Conservation (phyloP, 1,140 invertebrate species). For the Coenobita brevimanus region DNA sequence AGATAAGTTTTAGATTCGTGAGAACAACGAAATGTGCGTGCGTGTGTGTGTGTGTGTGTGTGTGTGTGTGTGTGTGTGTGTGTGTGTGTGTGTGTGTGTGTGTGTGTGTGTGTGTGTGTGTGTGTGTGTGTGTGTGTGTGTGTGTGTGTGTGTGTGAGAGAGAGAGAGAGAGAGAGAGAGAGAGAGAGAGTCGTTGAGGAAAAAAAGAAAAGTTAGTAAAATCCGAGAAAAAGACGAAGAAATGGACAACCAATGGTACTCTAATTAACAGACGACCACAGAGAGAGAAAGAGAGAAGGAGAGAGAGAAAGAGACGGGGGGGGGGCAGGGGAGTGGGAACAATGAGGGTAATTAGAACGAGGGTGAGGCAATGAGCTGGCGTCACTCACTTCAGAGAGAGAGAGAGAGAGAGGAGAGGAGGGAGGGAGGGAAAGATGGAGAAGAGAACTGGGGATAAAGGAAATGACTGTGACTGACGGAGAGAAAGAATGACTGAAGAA, state of each 20-base stretch:
- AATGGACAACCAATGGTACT: background rate
- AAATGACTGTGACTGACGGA: background rate
- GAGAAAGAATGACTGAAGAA: background rate
- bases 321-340: background rate
- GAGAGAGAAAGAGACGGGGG: slow-evolving; percentile 8
- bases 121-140: too few relatives aligned
- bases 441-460: background rate
- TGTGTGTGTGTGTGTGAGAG: too few relatives aligned
- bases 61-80: too few relatives aligned
- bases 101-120: too few relatives aligned
- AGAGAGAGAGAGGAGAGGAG: background rate
- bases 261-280: background rate
- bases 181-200: background rate
- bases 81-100: too few relatives aligned
- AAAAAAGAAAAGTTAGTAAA: background rate
- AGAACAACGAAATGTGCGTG: too few relatives aligned
- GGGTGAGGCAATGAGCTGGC: background rate
- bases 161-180: too few relatives aligned
- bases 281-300: background rate
- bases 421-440: background rate
- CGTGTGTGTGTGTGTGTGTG: too few relatives aligned
- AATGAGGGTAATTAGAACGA: background rate
- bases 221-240: background rate
- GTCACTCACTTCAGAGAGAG: background rate
- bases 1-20: too few relatives aligned